Base-by-base conservation (phyloP, 2,888 invertebrate genomes). In the Catocala nupta region DNA sequence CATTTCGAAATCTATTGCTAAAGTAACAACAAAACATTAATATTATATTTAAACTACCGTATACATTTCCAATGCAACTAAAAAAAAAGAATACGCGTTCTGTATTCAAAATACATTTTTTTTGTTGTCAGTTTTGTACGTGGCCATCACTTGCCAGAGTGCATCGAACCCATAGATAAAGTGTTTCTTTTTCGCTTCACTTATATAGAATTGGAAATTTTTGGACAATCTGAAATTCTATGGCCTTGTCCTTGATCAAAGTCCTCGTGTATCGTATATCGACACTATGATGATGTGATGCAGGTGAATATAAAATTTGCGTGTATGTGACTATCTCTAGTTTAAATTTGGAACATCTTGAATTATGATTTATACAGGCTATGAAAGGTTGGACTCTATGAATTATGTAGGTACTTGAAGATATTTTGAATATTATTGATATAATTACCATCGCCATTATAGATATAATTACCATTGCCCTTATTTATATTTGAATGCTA, bases 161-260 rank as follows among this genome's bases (percentile, higher is more conserved):
- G 68, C 84, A 72, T 72, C 73, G 85, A 87, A 79, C 87, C 68
- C 78, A 39, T 60, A 70, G 47, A 67, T 69, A 63, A 68, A 59
- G 61, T 39, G 36, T 71, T 68, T 70, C 70, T 68, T 75, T 80
- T 79, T 75, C 72, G 73, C 73, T 70, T 68, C 71, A 55, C 65
- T 68, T 71, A 55, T 68, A 78, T 78, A 75, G 78, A 83, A 81
- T 83, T 83, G 74, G 74, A 69, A 73, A 81, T 82, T 83, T 81
- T 81, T 70, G 71, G 71, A 49, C 59, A 75, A 85, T 87, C 76
- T 86, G 79, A 85, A 88, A 85, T 86, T 83, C 78, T 55, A 87
- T 85, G 53, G 51, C 34, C 56, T 55, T 84, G 83, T 75, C 88
- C 88, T 87, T 88, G 88, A 82, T 81, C 83, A 76, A 65, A 73